phyloP scores from a whole-genome alignment of 2,888 invertebrate genomes.

The Drosophila monieri region DNA sequence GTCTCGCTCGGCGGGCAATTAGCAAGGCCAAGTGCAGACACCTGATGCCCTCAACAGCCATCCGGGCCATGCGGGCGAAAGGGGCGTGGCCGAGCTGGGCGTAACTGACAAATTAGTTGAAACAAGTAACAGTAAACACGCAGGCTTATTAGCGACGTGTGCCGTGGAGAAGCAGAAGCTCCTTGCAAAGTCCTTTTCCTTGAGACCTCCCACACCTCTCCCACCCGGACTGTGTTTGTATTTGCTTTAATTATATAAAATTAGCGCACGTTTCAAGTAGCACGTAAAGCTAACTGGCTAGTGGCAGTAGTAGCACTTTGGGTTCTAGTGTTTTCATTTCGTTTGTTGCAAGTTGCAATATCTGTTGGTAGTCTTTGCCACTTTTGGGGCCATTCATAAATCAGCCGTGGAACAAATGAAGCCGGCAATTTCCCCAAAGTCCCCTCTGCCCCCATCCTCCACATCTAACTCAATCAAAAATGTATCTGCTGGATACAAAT shows the following conservation, averaged over 20 bases:
- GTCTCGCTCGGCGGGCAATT: constrained; percentile 58
- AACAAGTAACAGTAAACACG: constrained; percentile 76
- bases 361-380: constrained; percentile 14
- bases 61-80: constrained; percentile 61
- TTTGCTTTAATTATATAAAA: constrained; percentile 77
- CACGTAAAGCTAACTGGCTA: constrained; percentile 58
- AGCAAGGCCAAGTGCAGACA: constrained; percentile 75
- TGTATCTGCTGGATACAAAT: constrained; percentile 75
- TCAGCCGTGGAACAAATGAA: constrained; percentile 71
- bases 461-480: constrained; percentile 76
- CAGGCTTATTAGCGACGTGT: constrained; percentile 76
- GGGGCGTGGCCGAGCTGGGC: constrained; percentile 52
- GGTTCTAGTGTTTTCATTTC: constrained; percentile 2
- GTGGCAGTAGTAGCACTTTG: background rate
- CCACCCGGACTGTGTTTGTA: constrained; percentile 58
- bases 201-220: constrained; percentile 42
- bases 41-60: constrained; percentile 58
- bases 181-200: constrained; percentile 9
- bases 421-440: constrained; percentile 59
- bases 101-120: constrained; percentile 75
- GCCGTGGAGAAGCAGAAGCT: constrained; percentile 25
- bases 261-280: constrained; percentile 78
- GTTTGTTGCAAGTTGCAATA: constrained; percentile 16
- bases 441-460: constrained; percentile 13
- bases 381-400: constrained; percentile 64